Evolutionary conservation across 2,113 vertebrate species (phyloP).

Genomic region (Pseudorhombus dupliciocellatus): DNA sequence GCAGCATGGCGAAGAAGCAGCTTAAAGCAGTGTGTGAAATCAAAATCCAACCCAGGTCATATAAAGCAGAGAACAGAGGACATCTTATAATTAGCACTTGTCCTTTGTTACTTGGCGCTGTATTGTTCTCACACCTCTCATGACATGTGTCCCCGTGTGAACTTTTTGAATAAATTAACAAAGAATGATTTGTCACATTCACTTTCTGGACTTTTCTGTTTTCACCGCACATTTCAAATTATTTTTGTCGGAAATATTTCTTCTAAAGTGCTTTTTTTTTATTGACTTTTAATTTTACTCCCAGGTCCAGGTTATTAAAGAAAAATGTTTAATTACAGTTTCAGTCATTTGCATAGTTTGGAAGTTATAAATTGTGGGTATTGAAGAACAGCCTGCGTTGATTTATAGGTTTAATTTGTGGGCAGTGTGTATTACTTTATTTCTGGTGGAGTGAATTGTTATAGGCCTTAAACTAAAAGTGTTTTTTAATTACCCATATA

Average conservation of each 20-base stretch:
- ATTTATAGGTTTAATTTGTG: constrained; percentile 73
- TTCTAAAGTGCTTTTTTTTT: constrained; percentile 61
- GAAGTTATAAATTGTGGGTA: constrained; percentile 55
- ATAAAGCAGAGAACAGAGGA: constrained; percentile 23
- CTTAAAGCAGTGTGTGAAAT: constrained; percentile 24
- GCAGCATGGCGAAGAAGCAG: constrained; percentile 7
- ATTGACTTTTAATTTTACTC: constrained; percentile 57
- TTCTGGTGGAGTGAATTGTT: constrained; percentile 57
- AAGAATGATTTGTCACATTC: constrained; percentile 39
- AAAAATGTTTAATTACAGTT: constrained; percentile 65
- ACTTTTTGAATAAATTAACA: constrained; percentile 63
- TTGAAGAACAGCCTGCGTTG: constrained; percentile 48
- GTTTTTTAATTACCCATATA: constrained; percentile 44
- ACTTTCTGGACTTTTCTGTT: constrained; percentile 27
- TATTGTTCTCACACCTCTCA: constrained; percentile 53
- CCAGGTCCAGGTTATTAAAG: constrained; percentile 53
- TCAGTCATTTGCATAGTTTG: constrained; percentile 65
- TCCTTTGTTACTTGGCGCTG: constrained; percentile 30
- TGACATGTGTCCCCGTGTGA: constrained; percentile 61
- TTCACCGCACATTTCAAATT: constrained; percentile 29
- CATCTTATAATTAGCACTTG: constrained; percentile 53
- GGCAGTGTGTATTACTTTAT: constrained; percentile 51
- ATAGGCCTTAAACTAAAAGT: constrained; percentile 35
- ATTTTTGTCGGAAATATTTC: constrained; percentile 44
- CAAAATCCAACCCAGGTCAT: constrained; percentile 25